Percentiles rank a stretch among this genome's conserved stretches.
phyloP scores from a whole-genome alignment of 2,888 invertebrate species.

The Heteromyza rotundicornis region DNA sequence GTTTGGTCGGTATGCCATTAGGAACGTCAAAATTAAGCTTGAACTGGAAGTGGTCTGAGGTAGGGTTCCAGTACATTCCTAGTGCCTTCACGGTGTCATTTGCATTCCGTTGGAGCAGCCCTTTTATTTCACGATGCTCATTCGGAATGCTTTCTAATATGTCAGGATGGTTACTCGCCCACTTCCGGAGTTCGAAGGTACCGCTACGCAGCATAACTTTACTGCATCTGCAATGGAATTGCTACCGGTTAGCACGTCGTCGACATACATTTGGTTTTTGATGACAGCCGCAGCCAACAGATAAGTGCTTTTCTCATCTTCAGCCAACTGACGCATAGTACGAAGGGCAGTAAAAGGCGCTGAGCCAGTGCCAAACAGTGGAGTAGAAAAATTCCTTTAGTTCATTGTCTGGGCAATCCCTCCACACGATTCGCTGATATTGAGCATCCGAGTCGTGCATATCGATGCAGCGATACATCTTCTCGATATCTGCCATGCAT shows the following conservation, averaged over 20 bases:
- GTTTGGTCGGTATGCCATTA: constrained; percentile 7
- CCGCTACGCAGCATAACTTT: background rate
- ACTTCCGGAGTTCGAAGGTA: background rate
- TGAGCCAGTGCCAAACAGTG: constrained; percentile 19
- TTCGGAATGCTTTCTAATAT: constrained; percentile 10
- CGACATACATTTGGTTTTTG: constrained; percentile 22
- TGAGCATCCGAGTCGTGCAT: constrained; percentile 23
- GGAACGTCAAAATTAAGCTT: constrained; percentile 14
- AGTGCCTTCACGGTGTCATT: constrained; percentile 18
- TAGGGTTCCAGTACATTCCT: constrained; percentile 26
- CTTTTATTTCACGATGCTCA: constrained; percentile 1
- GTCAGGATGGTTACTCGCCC: constrained; percentile 7
- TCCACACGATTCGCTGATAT: constrained; percentile 26
- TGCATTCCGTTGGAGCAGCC: background rate
- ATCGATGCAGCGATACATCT: constrained; percentile 25
- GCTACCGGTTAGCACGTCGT: constrained; percentile 12
- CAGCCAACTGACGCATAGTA: constrained; percentile 17
- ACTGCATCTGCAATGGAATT: constrained; percentile 1
- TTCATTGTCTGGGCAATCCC: background rate
- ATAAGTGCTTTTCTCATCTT: constrained; percentile 8
- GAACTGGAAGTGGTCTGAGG: constrained; percentile 19
- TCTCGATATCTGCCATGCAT: constrained; percentile 20
- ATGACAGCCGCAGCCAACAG: constrained; percentile 7
- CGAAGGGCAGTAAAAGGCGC: constrained; percentile 16
- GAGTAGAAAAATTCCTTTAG: constrained; percentile 9